Percentiles rank a stretch among this genome's conserved stretches.
phyloP scores from a whole-genome alignment of 92 coral and sea anemone species.

The Porites cylindrica region DNA sequence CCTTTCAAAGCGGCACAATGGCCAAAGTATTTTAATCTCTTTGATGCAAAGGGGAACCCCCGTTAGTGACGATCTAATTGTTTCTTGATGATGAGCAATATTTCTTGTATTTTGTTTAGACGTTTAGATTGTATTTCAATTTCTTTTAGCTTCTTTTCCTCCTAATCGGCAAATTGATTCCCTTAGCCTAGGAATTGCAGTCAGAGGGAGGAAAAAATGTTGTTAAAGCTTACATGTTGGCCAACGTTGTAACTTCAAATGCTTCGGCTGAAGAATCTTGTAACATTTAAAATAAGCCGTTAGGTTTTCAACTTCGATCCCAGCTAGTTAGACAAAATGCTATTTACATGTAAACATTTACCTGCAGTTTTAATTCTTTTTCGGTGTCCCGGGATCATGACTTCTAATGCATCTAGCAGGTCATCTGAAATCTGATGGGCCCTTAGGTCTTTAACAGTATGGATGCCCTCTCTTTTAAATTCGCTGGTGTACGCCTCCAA shows the following conservation, averaged over 20 bases:
- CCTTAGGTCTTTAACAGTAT: conserved; percentile 57
- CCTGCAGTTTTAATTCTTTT: conserved; percentile 80
- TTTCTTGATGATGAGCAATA: too few species aligned
- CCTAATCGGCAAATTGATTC: too few species aligned
- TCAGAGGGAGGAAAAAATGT: not conserved
- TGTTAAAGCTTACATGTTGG: not conserved
- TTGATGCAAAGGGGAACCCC: too few species aligned
- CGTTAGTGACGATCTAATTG: too few species aligned
- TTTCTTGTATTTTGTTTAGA: too few species aligned
- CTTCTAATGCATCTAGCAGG: conserved; percentile 60
- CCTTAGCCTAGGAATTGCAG: not conserved
- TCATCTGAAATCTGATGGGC: conserved; percentile 43
- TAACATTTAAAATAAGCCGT: not conserved
- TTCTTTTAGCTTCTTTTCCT: too few species aligned
- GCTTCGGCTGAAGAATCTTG: not conserved
- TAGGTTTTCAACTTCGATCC: too few species aligned
- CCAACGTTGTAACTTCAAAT: not conserved
- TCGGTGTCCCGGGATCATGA: conserved; percentile 82
- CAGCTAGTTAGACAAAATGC: not conserved
- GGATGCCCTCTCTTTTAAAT: conserved; percentile 51
- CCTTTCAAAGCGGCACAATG: too few species aligned
- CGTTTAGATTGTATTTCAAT: too few species aligned
- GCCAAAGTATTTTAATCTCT: too few species aligned
- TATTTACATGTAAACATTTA: conserved; percentile 10
- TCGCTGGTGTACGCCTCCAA: conserved; percentile 34